Conservation (phyloP, 2,888 invertebrate species). For the Callimorpha dominula region DNA sequence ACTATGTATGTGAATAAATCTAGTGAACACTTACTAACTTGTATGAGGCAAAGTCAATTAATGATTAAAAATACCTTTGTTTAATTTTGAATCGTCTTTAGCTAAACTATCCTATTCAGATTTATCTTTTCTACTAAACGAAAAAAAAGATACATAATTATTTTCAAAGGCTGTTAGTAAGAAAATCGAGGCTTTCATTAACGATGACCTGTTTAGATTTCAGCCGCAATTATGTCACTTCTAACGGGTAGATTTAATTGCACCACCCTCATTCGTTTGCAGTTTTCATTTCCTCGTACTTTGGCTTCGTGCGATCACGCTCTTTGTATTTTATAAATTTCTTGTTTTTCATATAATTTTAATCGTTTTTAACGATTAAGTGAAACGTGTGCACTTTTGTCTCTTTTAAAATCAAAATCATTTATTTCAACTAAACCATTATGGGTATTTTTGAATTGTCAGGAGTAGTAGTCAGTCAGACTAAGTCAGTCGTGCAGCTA, state of each 20-base stretch:
- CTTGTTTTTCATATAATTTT: conserved; percentile 1
- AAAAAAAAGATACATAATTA: neutral
- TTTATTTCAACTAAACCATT: too few species aligned
- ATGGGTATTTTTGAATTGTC: too few species aligned
- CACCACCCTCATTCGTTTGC: conserved; percentile 43
- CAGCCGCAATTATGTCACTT: conserved; percentile 61
- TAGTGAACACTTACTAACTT: too few species aligned
- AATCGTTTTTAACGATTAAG: neutral
- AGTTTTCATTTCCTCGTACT: conserved; percentile 21
- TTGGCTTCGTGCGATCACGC: conserved; percentile 19
- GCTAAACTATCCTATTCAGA: too few species aligned
- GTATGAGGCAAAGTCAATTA: too few species aligned
- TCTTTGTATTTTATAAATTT: conserved; percentile 13
- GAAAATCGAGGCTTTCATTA: conserved; percentile 20
- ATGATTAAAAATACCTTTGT: too few species aligned
- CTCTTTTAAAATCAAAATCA: too few species aligned
- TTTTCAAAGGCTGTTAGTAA: conserved; percentile 12
- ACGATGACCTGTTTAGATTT: conserved; percentile 32
- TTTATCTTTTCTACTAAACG: neutral
- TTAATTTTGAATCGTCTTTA: too few species aligned
- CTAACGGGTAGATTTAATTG: conserved; percentile 63
- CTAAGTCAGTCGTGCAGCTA: too few species aligned
- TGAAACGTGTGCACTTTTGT: neutral
- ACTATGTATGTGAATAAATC: too few species aligned
- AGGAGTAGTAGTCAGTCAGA: too few species aligned